These are phyloP conservation scores for Amblyornis subalaris DNA, from an alignment of 2,113 vertebrate genomes.

Conservation along the genomic window DNA sequence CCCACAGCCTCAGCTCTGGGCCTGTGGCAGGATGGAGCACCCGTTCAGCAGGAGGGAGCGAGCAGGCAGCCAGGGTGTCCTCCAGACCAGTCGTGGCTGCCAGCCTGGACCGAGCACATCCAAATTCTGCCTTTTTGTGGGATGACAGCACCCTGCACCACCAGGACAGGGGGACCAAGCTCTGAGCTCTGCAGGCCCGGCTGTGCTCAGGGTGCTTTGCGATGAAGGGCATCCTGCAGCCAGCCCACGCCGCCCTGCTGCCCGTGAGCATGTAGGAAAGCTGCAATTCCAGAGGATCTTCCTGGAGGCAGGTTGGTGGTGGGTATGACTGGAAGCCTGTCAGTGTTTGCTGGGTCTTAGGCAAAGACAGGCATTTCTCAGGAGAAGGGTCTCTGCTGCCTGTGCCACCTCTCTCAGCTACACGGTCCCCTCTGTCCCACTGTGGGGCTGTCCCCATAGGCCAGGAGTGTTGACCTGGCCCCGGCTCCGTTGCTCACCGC, in stretches of 20 bases:
- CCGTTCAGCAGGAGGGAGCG: rapidly evolving
- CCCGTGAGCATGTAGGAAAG: rapidly evolving
- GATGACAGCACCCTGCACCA: not conserved
- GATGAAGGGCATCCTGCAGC: not conserved
- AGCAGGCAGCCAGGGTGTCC: not conserved
- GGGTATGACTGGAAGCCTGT: not conserved
- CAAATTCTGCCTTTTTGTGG: not conserved
- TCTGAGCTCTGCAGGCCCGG: not conserved
- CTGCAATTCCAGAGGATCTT: not conserved
- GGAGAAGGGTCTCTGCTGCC: not conserved
- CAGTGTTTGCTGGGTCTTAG: not conserved
- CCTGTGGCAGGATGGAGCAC: rapidly evolving
- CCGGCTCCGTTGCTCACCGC: rapidly evolving
- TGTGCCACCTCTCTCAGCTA: rapidly evolving
- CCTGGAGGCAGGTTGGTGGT: not conserved
- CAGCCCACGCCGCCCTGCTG: rapidly evolving
- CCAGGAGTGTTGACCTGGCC: not conserved
- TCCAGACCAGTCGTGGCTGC: not conserved
- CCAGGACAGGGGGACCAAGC: not conserved
- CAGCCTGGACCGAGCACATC: not conserved
- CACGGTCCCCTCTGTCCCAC: not conserved
- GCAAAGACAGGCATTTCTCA: not conserved
- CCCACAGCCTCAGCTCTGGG: not conserved
- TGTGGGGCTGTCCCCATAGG: rapidly evolving
- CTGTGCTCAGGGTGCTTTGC: not conserved